Evolutionary conservation across 2,113 vertebrate species (phyloP), one percentile per base, ranked within the genome.

Genomic region (Silurus meridionalis): DNA sequence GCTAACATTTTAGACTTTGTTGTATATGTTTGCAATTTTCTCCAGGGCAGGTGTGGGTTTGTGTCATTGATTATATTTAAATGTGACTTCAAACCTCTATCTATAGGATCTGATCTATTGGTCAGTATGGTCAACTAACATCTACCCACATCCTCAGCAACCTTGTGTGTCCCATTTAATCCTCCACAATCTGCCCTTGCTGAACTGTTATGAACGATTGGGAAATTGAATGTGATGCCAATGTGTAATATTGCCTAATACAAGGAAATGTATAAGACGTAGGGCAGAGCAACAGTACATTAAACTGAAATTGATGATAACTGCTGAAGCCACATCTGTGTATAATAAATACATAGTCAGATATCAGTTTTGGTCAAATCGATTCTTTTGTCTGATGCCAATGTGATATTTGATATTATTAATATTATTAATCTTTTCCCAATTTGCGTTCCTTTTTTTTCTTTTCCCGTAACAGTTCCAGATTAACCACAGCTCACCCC

Each of bases 401-500:
- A 1, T 60, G 77, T 19, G 55, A 79, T 37, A 58, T 79, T 17
- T 23, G n/a, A 58, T 79, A 79, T 58, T 23, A 28, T 58, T 57
- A 37, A 37, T 37, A 37, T 37, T 37, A 37, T 2, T 37, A 37
- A 37, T 37, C 37, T 37, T 37, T 37, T 79, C 57, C 57, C 28
- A 61, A 13, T 9, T 23, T 25, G 74, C 77, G 67, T 21, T 84
- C 75, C 37, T 37, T 88, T 57, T 37, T 61, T 84, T 83, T 48
- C 81, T 58, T 46, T 60, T 50, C 3, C 3, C 61, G 14, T 19
- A 72, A 25, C 37, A 80, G 17, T 58, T 52, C 61, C 53, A 77
- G 69, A 83, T 83, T 80, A 81, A 61, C 85, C 23, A 86, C 87
- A 81, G 90, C 89, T 90, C 89, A 86, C 88, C 86, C 89, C 85